A percentile compares a stretch with the other conserved stretches of the same genome.
Evolutionary conservation across 1,140 invertebrate species (phyloP).

Genomic region (Drosophila bocki): DNA sequence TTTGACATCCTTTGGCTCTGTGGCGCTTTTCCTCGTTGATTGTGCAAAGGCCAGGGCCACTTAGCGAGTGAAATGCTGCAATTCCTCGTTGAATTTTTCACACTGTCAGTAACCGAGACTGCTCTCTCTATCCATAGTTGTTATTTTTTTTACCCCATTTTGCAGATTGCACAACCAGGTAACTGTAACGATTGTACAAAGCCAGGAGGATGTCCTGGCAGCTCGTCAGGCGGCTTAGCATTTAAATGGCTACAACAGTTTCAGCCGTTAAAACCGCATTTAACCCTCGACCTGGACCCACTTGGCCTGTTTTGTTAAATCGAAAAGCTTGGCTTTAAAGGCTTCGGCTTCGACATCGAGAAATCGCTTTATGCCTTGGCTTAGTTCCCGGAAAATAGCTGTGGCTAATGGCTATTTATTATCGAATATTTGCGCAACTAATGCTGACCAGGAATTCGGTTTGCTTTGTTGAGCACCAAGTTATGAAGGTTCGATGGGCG

Average conservation of each 20-base stretch:
- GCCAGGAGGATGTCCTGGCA: constrained; percentile 5
- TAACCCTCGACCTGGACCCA: constrained; percentile 5
- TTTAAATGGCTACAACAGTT: constrained; percentile 57
- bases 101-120: constrained; percentile 1
- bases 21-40: constrained; percentile 36
- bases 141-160: constrained; percentile 20
- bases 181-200: constrained; percentile 17
- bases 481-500: constrained; percentile 33
- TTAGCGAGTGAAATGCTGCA: constrained; percentile 52
- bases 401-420: constrained; percentile 49
- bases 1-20: constrained; percentile 13
- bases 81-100: constrained; percentile 34
- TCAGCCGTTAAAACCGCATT: constrained; percentile 31
- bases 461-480: constrained; percentile 45
- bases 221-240: constrained; percentile 61
- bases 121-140: background rate
- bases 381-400: constrained; percentile 30
- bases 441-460: constrained; percentile 53
- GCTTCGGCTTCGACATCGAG: background rate
- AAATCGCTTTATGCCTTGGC: background rate
- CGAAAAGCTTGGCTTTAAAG: constrained; percentile 28
- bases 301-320: constrained; percentile 10
- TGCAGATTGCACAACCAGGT: constrained; percentile 45
- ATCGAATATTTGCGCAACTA: constrained; percentile 57
- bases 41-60: constrained; percentile 58